Percentiles rank a stretch among this genome's conserved stretches.
These are phyloP conservation scores for Tretioscincus oriximinensis DNA, from an alignment of 2,113 vertebrate genomes.

Conservation along the genomic window DNA sequence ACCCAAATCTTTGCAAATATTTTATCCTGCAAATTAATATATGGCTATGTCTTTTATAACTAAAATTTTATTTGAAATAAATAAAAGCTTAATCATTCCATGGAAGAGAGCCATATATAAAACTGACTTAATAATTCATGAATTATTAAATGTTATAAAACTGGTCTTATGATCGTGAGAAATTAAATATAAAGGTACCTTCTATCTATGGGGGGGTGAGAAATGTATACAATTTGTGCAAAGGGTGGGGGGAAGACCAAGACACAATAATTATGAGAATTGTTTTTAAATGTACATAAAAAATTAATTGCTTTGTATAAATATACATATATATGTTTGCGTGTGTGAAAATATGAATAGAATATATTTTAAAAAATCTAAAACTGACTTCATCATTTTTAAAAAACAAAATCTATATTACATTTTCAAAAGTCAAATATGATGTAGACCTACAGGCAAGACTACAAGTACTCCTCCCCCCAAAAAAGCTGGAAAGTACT, in stretches of 20 bases:
- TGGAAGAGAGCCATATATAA: constrained; percentile 25
- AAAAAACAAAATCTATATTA: not conserved
- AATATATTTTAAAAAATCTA: no score
- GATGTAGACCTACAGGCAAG: not conserved
- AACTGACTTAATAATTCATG: constrained; percentile 18
- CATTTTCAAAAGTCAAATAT: constrained; percentile 16
- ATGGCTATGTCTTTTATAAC: constrained; percentile 10
- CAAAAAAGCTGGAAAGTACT: not conserved
- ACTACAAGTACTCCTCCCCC: not conserved
- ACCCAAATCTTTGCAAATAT: not conserved
- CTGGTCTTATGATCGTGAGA: no score
- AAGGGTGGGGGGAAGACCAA: no score
- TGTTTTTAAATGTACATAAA: no score
- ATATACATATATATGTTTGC: no score
- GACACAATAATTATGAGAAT: no score
- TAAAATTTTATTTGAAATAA: constrained; percentile 29
- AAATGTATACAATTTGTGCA: no score
- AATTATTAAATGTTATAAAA: no score
- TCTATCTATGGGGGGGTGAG: no score
- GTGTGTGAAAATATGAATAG: no score
- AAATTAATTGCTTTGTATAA: no score
- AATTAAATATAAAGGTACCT: no score
- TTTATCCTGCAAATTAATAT: constrained; percentile 16
- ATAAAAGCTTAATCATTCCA: constrained; percentile 32
- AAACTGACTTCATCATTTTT: constrained; percentile 17